These are phyloP conservation scores for Palaemon carinicauda DNA, from an alignment of 1,140 invertebrate species.

Conservation along the genomic window DNA sequence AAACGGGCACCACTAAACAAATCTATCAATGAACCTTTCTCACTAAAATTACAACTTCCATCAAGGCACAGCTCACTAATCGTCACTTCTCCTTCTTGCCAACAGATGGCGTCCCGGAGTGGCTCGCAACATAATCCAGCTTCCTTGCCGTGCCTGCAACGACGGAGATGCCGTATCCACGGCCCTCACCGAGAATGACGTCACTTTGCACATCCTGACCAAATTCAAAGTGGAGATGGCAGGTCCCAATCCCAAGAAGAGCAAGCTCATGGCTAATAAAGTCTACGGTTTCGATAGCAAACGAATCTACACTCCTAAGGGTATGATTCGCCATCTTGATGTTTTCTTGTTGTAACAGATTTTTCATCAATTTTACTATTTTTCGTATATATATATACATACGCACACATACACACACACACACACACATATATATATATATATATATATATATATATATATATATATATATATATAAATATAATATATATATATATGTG, in stretches of 20 bases:
- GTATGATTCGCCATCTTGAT: too few species aligned
- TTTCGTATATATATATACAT: too few species aligned
- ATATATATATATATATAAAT: too few species aligned
- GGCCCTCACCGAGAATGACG: background rate
- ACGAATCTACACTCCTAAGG: constrained; percentile 10
- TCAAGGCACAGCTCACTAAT: background rate
- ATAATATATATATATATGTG: too few species aligned
- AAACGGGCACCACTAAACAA: too few species aligned
- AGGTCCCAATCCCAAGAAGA: constrained; percentile 12
- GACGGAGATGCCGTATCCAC: background rate
- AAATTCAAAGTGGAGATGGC: constrained; percentile 29
- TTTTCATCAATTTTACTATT: too few species aligned
- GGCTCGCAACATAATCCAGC: constrained; percentile 23
- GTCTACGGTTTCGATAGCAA: constrained; percentile 31
- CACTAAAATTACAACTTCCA: too few species aligned
- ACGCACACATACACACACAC: too few species aligned
- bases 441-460: background rate
- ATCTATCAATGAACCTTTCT: too few species aligned
- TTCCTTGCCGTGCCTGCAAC: constrained; percentile 16
- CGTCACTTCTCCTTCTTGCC: background rate
- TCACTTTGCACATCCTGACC: constrained; percentile 17
- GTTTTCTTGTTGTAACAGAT: too few species aligned
- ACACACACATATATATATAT: background rate
- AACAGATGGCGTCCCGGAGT: constrained; percentile 35
- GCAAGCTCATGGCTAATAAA: constrained; percentile 20